phyloP scores from a whole-genome alignment of 2,797 vertebrate genomes.

The Ctenochaetus hawaiiensis region DNA sequence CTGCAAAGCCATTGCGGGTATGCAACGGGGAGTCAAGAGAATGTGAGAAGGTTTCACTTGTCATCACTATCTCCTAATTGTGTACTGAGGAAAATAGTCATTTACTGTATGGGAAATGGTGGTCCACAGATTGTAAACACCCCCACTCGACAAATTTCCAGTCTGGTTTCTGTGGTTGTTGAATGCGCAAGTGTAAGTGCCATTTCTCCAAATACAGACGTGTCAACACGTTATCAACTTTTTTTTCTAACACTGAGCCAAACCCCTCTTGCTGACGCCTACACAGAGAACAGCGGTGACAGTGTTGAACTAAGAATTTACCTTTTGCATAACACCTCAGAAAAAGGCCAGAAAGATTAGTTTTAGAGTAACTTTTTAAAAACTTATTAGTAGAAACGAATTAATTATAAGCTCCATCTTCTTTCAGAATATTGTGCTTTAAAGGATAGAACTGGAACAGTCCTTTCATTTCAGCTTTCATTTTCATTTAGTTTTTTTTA shows the following conservation, averaged over 20 bases:
- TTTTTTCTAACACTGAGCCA: constrained; percentile 22
- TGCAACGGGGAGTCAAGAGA: constrained; percentile 27
- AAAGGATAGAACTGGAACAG: background rate
- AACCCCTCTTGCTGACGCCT: constrained; percentile 14
- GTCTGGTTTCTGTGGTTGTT: constrained; percentile 62
- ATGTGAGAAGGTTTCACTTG: constrained; percentile 73
- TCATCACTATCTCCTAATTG: constrained; percentile 50
- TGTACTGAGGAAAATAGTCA: constrained; percentile 48
- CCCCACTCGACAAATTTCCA: constrained; percentile 57
- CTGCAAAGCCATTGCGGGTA: constrained; percentile 44
- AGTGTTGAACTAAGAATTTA: constrained; percentile 7
- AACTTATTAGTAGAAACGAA: background rate
- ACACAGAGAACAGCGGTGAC: constrained; percentile 16
- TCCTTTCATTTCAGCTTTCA: too few species aligned
- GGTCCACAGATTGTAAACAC: constrained; percentile 74
- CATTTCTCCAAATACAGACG: constrained; percentile 33
- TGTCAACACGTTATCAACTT: constrained; percentile 15
- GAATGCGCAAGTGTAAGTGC: constrained; percentile 35
- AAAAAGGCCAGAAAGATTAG: background rate
- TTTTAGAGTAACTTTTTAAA: background rate
- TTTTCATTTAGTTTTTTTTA: background rate
- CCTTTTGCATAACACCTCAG: background rate
- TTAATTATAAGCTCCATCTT: background rate
- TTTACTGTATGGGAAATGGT: constrained; percentile 64
- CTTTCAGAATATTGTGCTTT: background rate